Percentiles rank a stretch among this genome's conserved stretches.
Conservation (phyloP, 2,797 vertebrate genomes). For the Potorous gilbertii region DNA sequence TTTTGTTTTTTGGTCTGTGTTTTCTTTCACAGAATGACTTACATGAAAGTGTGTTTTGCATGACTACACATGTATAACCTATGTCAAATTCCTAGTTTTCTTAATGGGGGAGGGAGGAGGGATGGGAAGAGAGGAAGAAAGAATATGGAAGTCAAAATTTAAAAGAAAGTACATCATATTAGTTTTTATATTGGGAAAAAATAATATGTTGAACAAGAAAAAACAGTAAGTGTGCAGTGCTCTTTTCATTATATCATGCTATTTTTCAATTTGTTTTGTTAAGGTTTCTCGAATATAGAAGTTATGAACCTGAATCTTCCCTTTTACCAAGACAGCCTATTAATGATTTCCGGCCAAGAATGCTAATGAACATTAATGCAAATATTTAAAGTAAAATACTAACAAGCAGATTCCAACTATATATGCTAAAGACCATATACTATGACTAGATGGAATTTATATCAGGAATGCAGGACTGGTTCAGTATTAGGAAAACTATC, state of each 20-base stretch:
- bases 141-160: too few species aligned
- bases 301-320: slow-evolving; percentile 30
- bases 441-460: neutral
- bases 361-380: neutral
- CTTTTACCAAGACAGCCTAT: neutral
- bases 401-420: neutral
- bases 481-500: too few species aligned
- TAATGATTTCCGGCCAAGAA: neutral
- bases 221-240: neutral
- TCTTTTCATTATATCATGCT: neutral
- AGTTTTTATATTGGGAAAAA: neutral
- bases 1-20: too few species aligned
- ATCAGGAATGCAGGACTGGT: too few species aligned
- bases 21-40: too few species aligned
- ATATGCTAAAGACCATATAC: neutral
- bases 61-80: too few species aligned
- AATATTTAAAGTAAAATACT: neutral
- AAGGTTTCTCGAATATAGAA: slow-evolving; percentile 44
- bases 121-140: too few species aligned
- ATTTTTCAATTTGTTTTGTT: neutral
- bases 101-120: too few species aligned
- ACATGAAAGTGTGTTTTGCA: too few species aligned
- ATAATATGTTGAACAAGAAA: too few species aligned
- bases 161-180: too few species aligned
- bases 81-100: too few species aligned